These are phyloP conservation scores for Malurus leucopterus DNA, from an alignment of 2,797 vertebrate genomes.

Conservation along the genomic window DNA sequence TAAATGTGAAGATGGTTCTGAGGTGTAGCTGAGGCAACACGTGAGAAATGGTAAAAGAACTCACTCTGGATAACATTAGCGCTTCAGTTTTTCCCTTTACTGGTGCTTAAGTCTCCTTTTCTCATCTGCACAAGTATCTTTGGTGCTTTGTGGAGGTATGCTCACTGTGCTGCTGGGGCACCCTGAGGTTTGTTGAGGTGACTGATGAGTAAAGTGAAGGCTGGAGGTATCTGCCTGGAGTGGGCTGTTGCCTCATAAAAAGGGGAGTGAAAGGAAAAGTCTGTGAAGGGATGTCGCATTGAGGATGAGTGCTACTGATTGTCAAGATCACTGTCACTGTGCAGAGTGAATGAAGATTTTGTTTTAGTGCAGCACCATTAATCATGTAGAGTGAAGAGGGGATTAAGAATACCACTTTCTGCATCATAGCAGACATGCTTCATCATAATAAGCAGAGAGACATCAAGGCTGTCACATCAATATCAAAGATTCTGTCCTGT, in stretches of 20 bases:
- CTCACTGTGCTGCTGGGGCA: accelerated
- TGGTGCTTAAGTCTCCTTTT: background rate
- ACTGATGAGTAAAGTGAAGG: background rate
- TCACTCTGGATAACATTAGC: background rate
- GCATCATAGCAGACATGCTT: conserved; percentile 1
- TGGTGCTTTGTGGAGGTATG: background rate
- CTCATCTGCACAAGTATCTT: accelerated
- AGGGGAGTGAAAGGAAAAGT: background rate
- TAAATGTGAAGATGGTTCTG: accelerated
- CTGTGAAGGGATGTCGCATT: background rate
- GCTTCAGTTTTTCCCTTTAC: background rate
- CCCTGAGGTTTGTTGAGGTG: accelerated
- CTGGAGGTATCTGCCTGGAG: background rate
- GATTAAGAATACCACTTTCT: conserved; percentile 3
- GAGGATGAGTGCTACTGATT: background rate
- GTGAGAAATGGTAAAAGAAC: background rate
- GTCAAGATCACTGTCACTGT: background rate
- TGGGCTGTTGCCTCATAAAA: background rate
- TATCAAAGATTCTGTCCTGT: conserved; percentile 2
- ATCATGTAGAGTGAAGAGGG: background rate
- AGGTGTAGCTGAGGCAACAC: background rate
- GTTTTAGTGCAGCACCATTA: background rate
- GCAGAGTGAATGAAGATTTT: conserved; percentile 20
- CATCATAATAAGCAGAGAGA: conserved; percentile 32
- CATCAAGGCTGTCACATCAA: conserved; percentile 29